Evolutionary conservation across 2,888 invertebrate genomes (phyloP).

Genomic region (Heteropelma amictum): DNA sequence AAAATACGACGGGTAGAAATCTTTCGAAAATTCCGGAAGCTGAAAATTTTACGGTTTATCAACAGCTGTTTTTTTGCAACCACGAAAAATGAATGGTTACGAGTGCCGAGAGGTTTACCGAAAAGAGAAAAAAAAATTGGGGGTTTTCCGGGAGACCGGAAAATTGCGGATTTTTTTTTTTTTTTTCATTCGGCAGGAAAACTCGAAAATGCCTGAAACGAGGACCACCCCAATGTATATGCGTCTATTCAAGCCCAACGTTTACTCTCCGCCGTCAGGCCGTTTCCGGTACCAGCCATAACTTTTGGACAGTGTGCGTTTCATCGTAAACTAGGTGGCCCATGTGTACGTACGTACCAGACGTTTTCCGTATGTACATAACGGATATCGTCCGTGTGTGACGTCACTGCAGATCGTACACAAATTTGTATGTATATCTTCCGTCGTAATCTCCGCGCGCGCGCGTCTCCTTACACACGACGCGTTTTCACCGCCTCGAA

Average conservation of each 20-base stretch:
- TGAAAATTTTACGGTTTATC: too few species aligned
- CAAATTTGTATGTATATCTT: not conserved
- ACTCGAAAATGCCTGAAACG: too few species aligned
- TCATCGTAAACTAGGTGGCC: conserved; percentile 51
- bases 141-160: too few species aligned
- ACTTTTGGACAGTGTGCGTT: conserved; percentile 52
- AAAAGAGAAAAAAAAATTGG: too few species aligned
- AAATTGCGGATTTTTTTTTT: too few species aligned
- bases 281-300: conserved; percentile 25
- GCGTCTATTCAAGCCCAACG: not conserved
- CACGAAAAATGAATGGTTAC: too few species aligned
- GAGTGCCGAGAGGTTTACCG: too few species aligned
- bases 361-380: conserved; percentile 4
- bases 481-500: too few species aligned
- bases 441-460: not conserved
- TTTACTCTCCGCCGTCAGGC: conserved; percentile 2
- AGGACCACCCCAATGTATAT: not conserved
- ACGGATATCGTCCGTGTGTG: conserved; percentile 19
- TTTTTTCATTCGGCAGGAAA: too few species aligned
- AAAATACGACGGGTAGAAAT: too few species aligned
- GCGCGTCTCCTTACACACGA: not conserved
- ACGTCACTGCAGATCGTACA: not conserved
- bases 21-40: too few species aligned
- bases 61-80: too few species aligned
- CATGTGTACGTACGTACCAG: conserved; percentile 44